Conservation (phyloP, 2,113 vertebrate genomes). For the Aptenodytes patagonicus region DNA sequence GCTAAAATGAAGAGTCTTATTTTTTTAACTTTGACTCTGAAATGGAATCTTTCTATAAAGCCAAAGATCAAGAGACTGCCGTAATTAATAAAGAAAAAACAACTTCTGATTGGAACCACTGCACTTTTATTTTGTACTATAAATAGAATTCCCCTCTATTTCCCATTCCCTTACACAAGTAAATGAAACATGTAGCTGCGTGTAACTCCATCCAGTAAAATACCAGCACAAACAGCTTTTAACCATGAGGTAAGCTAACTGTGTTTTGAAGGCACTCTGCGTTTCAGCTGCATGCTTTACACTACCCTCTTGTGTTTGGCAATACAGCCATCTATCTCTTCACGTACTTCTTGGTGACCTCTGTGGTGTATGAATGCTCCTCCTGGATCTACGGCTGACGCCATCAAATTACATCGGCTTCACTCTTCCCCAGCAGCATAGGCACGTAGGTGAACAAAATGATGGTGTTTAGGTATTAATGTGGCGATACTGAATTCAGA, state of each 20-base stretch:
- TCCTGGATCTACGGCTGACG: background rate
- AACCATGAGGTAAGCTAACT: background rate
- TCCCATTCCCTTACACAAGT: constrained; percentile 66
- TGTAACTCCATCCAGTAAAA: constrained; percentile 35
- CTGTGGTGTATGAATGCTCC: background rate
- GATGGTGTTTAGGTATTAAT: background rate
- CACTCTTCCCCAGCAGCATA: background rate
- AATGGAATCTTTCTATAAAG: background rate
- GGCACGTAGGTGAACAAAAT: background rate
- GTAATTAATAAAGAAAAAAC: background rate
- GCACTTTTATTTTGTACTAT: constrained; percentile 74
- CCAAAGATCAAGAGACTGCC: background rate
- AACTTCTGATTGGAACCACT: constrained; percentile 62
- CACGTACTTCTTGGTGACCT: background rate
- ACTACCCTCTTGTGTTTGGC: background rate
- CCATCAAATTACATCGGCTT: background rate
- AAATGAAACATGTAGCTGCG: constrained; percentile 56
- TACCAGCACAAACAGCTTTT: constrained; percentile 33
- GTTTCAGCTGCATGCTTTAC: background rate
- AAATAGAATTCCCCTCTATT: constrained; percentile 74
- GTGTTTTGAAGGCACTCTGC: constrained; percentile 25
- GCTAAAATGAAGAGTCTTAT: background rate
- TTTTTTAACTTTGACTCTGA: background rate
- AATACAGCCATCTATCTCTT: background rate
- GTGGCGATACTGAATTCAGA: background rate